Base-by-base conservation (phyloP, 2,888 invertebrate species). In the Plebejus argus region DNA sequence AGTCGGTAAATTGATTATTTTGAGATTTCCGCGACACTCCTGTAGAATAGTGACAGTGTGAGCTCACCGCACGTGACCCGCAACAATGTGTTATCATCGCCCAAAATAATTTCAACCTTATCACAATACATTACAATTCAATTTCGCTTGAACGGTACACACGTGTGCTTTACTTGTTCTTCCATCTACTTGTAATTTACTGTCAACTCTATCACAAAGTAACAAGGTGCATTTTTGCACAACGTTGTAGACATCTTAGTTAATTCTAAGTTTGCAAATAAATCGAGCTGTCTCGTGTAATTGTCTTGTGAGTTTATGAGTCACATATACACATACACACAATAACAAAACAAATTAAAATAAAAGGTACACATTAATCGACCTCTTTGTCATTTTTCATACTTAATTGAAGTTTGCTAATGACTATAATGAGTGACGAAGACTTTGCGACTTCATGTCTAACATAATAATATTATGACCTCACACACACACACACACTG, bases 241-340 rank as follows among this genome's bases (percentile, higher is more conserved):
- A 28, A 66, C 12, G 3, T 1, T 18, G 7, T 70, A 33, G 28
- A 66, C 66, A 33, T 53, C 66, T 70, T 70, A n/a, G 70, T 76
- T 23, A 20, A 56, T 49, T 28, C 61, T 71, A 70, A 72, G 71
- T 76, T 76, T 49, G 71, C 76, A 75, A 77, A 80, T 80, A 81
- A 80, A 79, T 80, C 78, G 78, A 79, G 77, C 75, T 78, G 80
- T 78, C 78, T 75, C 77, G 76, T 74, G 76, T 80, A 79, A 80
- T 80, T 78, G 79, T 78, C 77, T 61, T 79, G 77, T 76, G 70
- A 70, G 66, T 28, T 76, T 61, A 49, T 70, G 61, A 61, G 45
- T 70, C 49, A 66, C 18, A 20, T 45, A 28, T 10, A 61, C 45
- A 12, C n/a, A 49, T 12, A 15, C 15, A 39, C 3, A 39, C 10